Percentiles rank a stretch among this genome's conserved stretches.
Evolutionary conservation across 2,888 invertebrate species (phyloP).

Genomic region (Tipula vernalis): DNA sequence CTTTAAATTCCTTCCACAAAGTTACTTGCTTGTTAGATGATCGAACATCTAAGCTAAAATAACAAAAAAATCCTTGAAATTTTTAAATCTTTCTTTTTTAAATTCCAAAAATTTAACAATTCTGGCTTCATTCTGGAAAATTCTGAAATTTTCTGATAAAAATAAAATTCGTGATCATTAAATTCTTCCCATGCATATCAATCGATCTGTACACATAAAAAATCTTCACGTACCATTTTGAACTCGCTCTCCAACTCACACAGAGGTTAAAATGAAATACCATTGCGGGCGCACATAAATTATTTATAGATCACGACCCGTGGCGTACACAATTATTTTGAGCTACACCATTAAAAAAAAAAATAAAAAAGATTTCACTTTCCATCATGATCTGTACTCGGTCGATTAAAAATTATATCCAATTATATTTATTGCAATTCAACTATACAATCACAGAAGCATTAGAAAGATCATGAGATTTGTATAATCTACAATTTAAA

Average conservation of each 20-base stretch:
- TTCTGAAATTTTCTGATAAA: too few relatives aligned
- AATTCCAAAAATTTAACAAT: too few relatives aligned
- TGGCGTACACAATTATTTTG: not conserved
- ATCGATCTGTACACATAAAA: too few relatives aligned
- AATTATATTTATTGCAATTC: not conserved
- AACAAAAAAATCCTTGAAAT: too few relatives aligned
- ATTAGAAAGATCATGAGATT: not conserved
- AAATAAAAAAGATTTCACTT: not conserved
- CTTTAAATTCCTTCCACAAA: too few relatives aligned
- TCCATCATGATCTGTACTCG: not conserved
- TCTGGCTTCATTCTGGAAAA: too few relatives aligned
- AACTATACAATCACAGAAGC: not conserved
- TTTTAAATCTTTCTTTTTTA: too few relatives aligned
- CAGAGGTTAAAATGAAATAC: not conserved
- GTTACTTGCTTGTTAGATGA: too few relatives aligned
- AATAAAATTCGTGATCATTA: too few relatives aligned
- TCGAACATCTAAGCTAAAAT: too few relatives aligned
- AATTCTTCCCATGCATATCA: too few relatives aligned
- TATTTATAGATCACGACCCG: not conserved
- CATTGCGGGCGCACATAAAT: not conserved
- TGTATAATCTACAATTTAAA: not conserved
- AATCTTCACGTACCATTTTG: not conserved
- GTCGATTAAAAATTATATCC: not conserved
- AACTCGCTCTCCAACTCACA: not conserved
- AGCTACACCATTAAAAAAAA: not conserved